These are phyloP conservation scores for Albula goreensis DNA, from an alignment of 2,113 vertebrate species.

Conservation along the genomic window DNA sequence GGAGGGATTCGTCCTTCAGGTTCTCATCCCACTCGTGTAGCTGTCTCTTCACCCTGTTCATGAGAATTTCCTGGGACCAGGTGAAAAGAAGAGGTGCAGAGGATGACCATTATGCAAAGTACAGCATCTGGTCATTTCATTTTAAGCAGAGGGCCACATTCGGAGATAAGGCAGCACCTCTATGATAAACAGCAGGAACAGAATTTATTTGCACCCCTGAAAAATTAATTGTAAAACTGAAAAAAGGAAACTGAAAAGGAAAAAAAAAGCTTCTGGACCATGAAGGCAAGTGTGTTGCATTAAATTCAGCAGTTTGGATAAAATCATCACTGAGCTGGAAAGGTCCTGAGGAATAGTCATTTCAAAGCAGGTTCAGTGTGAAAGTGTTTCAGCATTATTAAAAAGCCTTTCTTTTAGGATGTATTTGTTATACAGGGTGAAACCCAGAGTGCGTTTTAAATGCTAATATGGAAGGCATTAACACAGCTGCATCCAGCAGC, in stretches of 20 bases:
- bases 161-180: background rate
- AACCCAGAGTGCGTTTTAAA: background rate
- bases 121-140: background rate
- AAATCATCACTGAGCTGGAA: background rate
- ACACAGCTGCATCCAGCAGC: background rate
- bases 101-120: background rate
- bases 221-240: too few relatives aligned
- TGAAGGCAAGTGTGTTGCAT: too few relatives aligned
- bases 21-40: conserved; percentile 97
- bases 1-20: conserved; percentile 92
- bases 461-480: background rate
- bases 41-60: conserved; percentile 93
- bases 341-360: background rate
- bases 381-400: background rate
- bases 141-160: background rate
- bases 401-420: background rate
- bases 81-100: conserved; percentile 49
- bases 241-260: too few relatives aligned
- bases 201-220: too few relatives aligned
- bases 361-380: background rate
- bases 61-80: conserved; percentile 85
- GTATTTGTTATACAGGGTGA: background rate
- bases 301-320: too few relatives aligned
- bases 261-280: too few relatives aligned
- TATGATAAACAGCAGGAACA: background rate